Percentiles rank a stretch among this genome's conserved stretches.
These are phyloP conservation scores for Pemphigus obesinymphae DNA, from an alignment of 1,140 invertebrate species.

Conservation along the genomic window DNA sequence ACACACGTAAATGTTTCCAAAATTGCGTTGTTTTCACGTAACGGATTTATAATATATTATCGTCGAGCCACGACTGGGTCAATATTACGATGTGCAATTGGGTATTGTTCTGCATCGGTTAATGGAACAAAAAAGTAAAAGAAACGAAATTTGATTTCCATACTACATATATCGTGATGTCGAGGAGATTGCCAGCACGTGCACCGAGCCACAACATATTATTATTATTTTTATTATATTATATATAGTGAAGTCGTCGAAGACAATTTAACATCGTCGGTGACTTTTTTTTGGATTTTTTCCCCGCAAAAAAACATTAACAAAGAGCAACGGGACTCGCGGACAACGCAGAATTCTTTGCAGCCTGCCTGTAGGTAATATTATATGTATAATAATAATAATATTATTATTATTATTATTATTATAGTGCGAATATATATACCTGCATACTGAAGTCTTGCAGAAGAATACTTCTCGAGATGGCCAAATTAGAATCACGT, in stretches of 20 bases:
- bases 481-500: conserved; percentile 34
- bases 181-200: conserved; percentile 25
- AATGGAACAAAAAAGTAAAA: background rate
- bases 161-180: background rate
- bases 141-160: conserved; percentile 21
- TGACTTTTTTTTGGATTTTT: background rate
- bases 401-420: too few relatives aligned
- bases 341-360: background rate
- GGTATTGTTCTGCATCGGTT: conserved; percentile 6
- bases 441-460: too few relatives aligned
- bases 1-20: background rate
- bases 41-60: background rate
- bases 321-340: conserved; percentile 33
- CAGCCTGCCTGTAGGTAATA: background rate
- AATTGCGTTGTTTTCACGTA: background rate
- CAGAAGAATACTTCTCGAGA: background rate
- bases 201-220: background rate
- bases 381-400: background rate
- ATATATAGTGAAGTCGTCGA: background rate
- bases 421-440: too few relatives aligned
- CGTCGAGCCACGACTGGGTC: background rate
- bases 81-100: background rate
- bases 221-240: too few relatives aligned
- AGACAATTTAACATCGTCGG: conserved; percentile 16
- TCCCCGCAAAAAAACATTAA: background rate